Conservation (phyloP, 2,888 invertebrate species). For the Phalera bucephala region DNA sequence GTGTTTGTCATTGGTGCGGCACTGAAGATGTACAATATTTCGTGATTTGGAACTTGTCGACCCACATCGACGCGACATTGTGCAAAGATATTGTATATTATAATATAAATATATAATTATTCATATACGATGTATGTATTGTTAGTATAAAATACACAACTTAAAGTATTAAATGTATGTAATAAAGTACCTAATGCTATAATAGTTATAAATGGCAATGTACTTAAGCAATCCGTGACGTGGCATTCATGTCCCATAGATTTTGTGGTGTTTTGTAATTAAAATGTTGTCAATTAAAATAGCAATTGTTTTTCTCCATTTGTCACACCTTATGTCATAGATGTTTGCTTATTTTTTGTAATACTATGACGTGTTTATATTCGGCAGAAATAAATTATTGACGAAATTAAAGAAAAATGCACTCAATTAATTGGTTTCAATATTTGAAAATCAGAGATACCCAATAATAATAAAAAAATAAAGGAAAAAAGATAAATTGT, state of each 20-base stretch:
- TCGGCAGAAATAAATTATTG: constrained; percentile 35
- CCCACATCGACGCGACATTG: constrained; percentile 24
- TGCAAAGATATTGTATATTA: constrained; percentile 60
- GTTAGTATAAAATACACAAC: constrained; percentile 76
- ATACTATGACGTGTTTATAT: constrained; percentile 25
- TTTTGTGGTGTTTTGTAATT: constrained; percentile 83
- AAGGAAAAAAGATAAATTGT: too few relatives aligned
- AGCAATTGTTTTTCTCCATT: constrained; percentile 42
- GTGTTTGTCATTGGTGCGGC: constrained; percentile 13
- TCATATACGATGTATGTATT: constrained; percentile 67
- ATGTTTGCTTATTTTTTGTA: constrained; percentile 19
- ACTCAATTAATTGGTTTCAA: constrained; percentile 30
- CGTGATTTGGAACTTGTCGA: constrained; percentile 16
- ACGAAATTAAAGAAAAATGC: constrained; percentile 38
- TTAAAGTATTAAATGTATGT: constrained; percentile 70
- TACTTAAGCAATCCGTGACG: constrained; percentile 75
- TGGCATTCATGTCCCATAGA: constrained; percentile 76
- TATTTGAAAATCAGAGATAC: background rate
- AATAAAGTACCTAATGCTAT: constrained; percentile 68
- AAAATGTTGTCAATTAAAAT: constrained; percentile 81
- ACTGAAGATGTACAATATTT: constrained; percentile 22
- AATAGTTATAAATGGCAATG: constrained; percentile 64
- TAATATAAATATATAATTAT: constrained; percentile 62
- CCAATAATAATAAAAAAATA: too few relatives aligned
- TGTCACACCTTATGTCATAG: constrained; percentile 19